phyloP scores from a whole-genome alignment of 2,113 vertebrate species.

The Microcebus murinus region DNA sequence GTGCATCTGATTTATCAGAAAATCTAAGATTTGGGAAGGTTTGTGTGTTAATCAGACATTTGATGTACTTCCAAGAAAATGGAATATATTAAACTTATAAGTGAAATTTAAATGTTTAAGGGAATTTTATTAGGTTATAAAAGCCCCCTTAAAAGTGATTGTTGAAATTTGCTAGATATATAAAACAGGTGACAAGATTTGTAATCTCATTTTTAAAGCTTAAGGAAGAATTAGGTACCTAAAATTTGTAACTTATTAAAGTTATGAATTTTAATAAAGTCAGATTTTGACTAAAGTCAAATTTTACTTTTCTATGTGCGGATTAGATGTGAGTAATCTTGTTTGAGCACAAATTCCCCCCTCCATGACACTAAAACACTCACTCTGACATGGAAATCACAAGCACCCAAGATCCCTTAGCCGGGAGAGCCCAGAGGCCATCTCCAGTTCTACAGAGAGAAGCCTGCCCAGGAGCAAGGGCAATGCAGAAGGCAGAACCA shows the following conservation, averaged over 20 bases:
- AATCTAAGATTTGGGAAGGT: not conserved
- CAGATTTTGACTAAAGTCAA: not conserved
- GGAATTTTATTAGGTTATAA: slow-evolving; percentile 20
- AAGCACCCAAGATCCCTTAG: not conserved
- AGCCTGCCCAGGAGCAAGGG: no score
- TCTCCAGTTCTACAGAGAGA: not conserved
- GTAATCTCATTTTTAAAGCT: slow-evolving; percentile 6
- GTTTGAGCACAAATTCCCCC: not conserved
- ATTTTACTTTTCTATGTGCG: not conserved
- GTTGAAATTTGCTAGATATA: not conserved
- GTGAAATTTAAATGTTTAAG: not conserved
- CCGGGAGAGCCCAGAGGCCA: not conserved
- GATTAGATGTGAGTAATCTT: not conserved
- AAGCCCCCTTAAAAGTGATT: slow-evolving; percentile 1
- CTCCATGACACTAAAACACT: not conserved
- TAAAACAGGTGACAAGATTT: not conserved
- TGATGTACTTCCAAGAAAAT: slow-evolving; percentile 1
- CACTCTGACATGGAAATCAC: not conserved
- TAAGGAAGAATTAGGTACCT: not conserved
- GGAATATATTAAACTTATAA: not conserved
- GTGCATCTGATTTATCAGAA: not conserved
- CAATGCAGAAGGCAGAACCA: not conserved
- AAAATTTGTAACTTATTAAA: slow-evolving; percentile 29
- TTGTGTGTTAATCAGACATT: not conserved
- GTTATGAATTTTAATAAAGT: not conserved